Conservation (phyloP, 2,113 vertebrate genomes). For the Colistium nudipinnis region DNA sequence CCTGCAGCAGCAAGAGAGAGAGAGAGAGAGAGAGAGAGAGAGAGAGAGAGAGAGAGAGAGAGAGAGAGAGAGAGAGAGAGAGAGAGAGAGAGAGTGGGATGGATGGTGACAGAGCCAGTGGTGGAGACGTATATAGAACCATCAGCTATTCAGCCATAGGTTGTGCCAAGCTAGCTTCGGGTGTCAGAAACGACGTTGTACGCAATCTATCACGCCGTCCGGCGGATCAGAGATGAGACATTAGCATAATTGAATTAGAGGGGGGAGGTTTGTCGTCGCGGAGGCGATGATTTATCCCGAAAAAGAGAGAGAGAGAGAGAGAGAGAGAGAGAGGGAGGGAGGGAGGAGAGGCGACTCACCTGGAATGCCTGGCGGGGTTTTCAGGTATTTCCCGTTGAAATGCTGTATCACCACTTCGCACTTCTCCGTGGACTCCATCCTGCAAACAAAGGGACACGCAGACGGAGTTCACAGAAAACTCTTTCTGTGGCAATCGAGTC, state of each 20-base stretch:
- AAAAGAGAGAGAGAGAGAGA: neutral
- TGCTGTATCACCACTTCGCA: slow-evolving; percentile 81
- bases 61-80: slow-evolving; percentile 23
- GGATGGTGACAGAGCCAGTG: neutral
- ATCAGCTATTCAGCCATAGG: slow-evolving; percentile 45
- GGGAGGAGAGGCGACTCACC: slow-evolving; percentile 56
- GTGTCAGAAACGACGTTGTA: slow-evolving; percentile 61
- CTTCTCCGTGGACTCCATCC: slow-evolving; percentile 81
- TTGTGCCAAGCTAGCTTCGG: slow-evolving; percentile 46
- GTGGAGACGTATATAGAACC: slow-evolving; percentile 35
- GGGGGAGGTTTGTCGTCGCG: slow-evolving; percentile 24
- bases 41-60: neutral
- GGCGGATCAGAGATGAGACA: slow-evolving; percentile 42
- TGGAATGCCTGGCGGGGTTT: slow-evolving; percentile 81
- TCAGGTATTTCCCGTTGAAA: slow-evolving; percentile 82
- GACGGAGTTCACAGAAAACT: neutral
- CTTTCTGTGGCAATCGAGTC: too few species aligned
- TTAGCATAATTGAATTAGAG: slow-evolving; percentile 67
- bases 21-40: slow-evolving; percentile 10
- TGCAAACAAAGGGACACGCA: slow-evolving; percentile 45
- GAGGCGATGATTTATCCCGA: slow-evolving; percentile 38
- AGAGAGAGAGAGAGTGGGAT: neutral
- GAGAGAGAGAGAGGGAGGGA: slow-evolving; percentile 12
- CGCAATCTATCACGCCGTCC: slow-evolving; percentile 65
- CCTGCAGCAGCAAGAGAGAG: slow-evolving; percentile 54